Conservation (phyloP, 2,888 invertebrate genomes). For the Agrochola lota region DNA sequence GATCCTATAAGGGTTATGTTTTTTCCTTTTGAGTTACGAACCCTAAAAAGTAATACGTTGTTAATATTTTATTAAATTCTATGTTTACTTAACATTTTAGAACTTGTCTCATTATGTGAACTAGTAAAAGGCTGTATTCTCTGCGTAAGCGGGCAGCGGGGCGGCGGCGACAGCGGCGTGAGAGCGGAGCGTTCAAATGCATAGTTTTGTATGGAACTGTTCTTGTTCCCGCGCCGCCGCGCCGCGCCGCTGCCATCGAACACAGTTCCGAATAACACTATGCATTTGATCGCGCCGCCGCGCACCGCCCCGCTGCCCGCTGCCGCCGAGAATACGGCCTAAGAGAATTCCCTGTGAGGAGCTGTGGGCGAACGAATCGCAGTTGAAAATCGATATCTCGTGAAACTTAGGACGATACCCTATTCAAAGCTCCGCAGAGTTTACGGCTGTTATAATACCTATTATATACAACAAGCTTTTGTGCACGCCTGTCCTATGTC, state of each 20-base stretch:
- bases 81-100: not conserved
- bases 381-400: conserved; percentile 73
- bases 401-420: conserved; percentile 72
- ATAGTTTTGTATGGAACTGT: too few species aligned
- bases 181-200: too few species aligned
- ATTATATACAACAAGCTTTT: conserved; percentile 62
- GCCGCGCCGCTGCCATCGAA: too few species aligned
- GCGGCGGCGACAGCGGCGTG: too few species aligned
- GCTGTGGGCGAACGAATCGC: conserved; percentile 45
- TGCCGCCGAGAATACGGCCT: too few species aligned
- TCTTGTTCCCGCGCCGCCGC: too few species aligned
- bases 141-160: too few species aligned
- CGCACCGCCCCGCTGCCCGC: too few species aligned
- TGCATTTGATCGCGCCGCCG: too few species aligned
- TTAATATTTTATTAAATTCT: not conserved
- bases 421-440: conserved; percentile 71
- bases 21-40: too few species aligned
- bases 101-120: conserved; percentile 28
- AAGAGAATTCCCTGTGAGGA: conserved; percentile 10
- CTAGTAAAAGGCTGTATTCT: not conserved
- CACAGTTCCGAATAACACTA: too few species aligned
- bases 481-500: conserved; percentile 60
- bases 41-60: not conserved
- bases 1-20: too few species aligned
- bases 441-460: conserved; percentile 65